A percentile compares a stretch with the other conserved stretches of the same genome.
These are phyloP conservation scores for Siniperca undulata DNA, from an alignment of 2,797 vertebrate genomes.

Conservation along the genomic window DNA sequence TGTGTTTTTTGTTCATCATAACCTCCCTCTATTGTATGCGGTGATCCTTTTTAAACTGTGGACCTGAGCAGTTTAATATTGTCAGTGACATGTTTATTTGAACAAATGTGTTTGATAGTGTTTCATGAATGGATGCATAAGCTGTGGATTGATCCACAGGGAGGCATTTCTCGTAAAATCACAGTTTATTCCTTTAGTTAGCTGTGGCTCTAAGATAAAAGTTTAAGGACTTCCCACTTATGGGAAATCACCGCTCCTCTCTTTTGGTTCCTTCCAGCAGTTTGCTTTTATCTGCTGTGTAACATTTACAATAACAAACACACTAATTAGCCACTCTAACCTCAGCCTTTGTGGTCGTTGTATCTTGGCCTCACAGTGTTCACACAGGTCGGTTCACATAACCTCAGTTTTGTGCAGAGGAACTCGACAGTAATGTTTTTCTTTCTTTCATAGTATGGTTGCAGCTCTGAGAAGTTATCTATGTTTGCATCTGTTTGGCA, in stretches of 20 bases:
- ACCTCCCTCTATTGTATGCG: not conserved
- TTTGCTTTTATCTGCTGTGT: slow-evolving; percentile 68
- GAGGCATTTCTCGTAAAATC: slow-evolving; percentile 31
- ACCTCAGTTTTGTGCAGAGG: slow-evolving; percentile 62
- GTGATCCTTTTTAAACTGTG: not conserved
- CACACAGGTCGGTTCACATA: slow-evolving; percentile 76
- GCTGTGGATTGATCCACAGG: slow-evolving; percentile 10
- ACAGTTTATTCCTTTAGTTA: slow-evolving; percentile 27
- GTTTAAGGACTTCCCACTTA: slow-evolving; percentile 23
- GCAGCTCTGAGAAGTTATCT: slow-evolving; percentile 22
- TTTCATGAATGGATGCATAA: slow-evolving; percentile 16
- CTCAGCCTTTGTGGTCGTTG: slow-evolving; percentile 68
- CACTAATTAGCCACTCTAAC: slow-evolving; percentile 68
- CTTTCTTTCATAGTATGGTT: slow-evolving; percentile 31
- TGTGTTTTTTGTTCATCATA: not conserved
- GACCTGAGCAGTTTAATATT: slow-evolving; percentile 2
- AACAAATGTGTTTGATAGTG: slow-evolving; percentile 15
- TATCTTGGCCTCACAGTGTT: slow-evolving; percentile 49
- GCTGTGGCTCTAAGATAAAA: slow-evolving; percentile 22
- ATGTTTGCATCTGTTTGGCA: slow-evolving; percentile 25
- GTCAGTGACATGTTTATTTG: slow-evolving; percentile 9
- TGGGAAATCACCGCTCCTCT: slow-evolving; percentile 51
- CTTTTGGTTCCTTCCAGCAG: slow-evolving; percentile 43
- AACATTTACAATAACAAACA: slow-evolving; percentile 75
- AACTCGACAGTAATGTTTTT: slow-evolving; percentile 49